Conservation (phyloP, 2,888 invertebrate genomes). For the Netelia virgata region DNA sequence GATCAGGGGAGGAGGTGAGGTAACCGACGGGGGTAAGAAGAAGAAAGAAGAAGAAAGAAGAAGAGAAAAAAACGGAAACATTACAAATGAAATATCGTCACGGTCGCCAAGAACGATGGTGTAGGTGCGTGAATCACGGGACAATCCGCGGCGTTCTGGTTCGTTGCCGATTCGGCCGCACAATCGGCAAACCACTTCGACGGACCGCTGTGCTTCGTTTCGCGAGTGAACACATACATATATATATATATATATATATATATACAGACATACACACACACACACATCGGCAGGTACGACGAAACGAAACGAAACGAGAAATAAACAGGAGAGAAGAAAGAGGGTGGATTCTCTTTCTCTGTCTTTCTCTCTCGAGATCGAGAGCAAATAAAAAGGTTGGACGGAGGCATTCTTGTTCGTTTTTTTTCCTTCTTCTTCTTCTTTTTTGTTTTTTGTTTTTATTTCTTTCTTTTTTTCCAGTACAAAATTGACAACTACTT, state of each 20-base stretch:
- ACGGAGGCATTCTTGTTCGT: not conserved
- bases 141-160: conserved; percentile 35
- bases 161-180: conserved; percentile 47
- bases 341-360: not conserved
- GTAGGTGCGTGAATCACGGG: conserved; percentile 30
- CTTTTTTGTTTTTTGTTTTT: too few species aligned
- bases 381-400: conserved; percentile 32
- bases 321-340: conserved; percentile 26
- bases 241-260: too few species aligned
- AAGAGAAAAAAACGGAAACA: conserved; percentile 22
- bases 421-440: too few species aligned
- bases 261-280: too few species aligned
- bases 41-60: not conserved
- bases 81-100: conserved; percentile 70
- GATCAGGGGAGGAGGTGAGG: conserved; percentile 41
- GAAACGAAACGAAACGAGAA: conserved; percentile 14
- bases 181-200: conserved; percentile 52
- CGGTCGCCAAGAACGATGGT: conserved; percentile 18
- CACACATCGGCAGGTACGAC: too few species aligned
- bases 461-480: not conserved
- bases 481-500: conserved; percentile 37
- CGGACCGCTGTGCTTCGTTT: too few species aligned
- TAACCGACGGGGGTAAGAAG: not conserved
- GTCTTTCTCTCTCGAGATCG: not conserved
- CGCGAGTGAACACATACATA: too few species aligned